A percentile compares a stretch with the other conserved stretches of the same genome.
Conservation (phyloP, 2,888 invertebrate genomes). For the Diaperis boleti region DNA sequence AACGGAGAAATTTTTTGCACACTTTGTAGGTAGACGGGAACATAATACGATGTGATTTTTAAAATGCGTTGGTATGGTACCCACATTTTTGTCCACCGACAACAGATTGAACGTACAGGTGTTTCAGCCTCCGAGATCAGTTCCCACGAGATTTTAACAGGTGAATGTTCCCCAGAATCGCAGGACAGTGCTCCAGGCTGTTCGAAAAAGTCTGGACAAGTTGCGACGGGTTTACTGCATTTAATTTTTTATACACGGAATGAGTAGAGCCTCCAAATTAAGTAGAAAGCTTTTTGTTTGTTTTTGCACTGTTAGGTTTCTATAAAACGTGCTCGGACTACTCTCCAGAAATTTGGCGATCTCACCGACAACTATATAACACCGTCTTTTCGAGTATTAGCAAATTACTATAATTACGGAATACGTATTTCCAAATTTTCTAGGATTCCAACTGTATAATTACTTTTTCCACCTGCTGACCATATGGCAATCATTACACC, state of each 20-base stretch:
- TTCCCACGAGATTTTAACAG: slow-evolving; percentile 53
- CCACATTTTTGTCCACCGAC: slow-evolving; percentile 29
- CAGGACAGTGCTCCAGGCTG: slow-evolving; percentile 38
- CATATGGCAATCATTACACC: background rate
- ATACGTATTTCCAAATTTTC: background rate
- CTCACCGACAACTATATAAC: too few species aligned
- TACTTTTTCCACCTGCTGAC: background rate
- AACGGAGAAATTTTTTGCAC: background rate
- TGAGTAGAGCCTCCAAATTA: too few species aligned
- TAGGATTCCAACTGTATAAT: background rate
- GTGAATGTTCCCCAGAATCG: slow-evolving; percentile 52
- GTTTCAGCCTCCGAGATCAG: slow-evolving; percentile 40
- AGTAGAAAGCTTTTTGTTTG: too few species aligned
- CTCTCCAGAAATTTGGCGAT: too few species aligned
- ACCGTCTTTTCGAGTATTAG: too few species aligned
- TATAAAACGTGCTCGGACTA: too few species aligned
- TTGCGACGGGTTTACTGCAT: background rate
- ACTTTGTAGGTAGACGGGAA: background rate
- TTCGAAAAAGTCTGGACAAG: slow-evolving; percentile 19
- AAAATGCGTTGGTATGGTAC: background rate
- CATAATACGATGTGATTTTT: background rate
- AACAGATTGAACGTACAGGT: slow-evolving; percentile 44
- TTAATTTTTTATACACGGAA: too few species aligned
- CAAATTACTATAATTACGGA: too few species aligned
- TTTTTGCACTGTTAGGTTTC: too few species aligned